Base-by-base conservation (phyloP, 2,888 invertebrate species). In the Anodontia alba region DNA sequence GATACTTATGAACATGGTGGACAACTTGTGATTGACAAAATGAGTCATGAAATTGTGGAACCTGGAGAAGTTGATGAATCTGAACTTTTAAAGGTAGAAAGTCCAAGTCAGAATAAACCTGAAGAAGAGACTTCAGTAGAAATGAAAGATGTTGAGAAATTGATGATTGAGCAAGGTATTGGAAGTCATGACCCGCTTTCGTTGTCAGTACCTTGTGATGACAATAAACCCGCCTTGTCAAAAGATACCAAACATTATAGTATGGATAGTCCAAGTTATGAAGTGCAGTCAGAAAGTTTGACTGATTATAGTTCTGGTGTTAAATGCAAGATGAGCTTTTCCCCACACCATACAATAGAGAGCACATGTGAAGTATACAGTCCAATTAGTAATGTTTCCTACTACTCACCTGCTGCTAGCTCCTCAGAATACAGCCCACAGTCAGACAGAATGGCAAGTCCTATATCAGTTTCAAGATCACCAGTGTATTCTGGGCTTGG, bases 221-320 rank as follows among this genome's bases (percentile, higher is more conserved):
- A 62, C 17, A 33, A 15, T 62, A 62, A 62, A 10, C 62, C 62
- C 17, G 10, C 62, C 7, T 12, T 33, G 3, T 62, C 62, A 3
- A 62, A 15, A 20, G 20, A 42, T 1, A 43, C 20, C 3, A 26
- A 78, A 42, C 36, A 84, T 20, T 93, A 90, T 81, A 92, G 93
- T 77, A 92, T 93, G 33, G 90, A 93, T 76, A 93, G 93, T 81
- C 93, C 93, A 31, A 91, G 92, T 17, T 93, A 93, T 73, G 82
- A 89, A 76, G 68, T 83, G 12, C 83, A 89, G 23, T 80, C 83
- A 5, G 85, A 87, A 1, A 90, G 90, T 90, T 83, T 83, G 17
- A 68, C 84, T 29, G 89, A 91, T n/a, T 88, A 88, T 68, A 81
- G 38, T 20, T 75, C 82, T 17, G 90, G 89, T 10, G 86, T 83